Evolutionary conservation across 2,113 vertebrate genomes (phyloP).

Genomic region (Aegithalos caudatus): DNA sequence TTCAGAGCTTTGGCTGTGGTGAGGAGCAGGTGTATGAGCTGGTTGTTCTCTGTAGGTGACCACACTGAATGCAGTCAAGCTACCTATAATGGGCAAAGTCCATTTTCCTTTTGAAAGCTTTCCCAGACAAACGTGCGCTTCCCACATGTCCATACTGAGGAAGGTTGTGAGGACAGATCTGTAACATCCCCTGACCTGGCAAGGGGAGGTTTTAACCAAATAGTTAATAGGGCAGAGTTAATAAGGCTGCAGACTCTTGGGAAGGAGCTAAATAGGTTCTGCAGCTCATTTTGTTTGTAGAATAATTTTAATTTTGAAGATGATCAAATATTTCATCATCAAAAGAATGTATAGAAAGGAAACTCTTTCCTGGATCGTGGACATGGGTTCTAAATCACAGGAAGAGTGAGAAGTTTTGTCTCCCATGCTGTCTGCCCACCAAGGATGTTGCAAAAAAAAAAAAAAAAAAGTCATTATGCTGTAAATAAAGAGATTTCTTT

Average conservation of each 20-base stretch:
- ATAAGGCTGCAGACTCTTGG: neutral
- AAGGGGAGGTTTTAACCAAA: neutral
- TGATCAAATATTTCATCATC: neutral
- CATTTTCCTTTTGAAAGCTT: neutral
- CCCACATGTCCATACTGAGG: fast-evolving
- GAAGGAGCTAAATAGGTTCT: neutral
- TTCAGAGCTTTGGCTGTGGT: neutral
- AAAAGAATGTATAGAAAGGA: neutral
- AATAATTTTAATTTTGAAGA: neutral
- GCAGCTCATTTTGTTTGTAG: neutral
- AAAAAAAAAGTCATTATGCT: neutral
- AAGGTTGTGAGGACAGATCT: neutral
- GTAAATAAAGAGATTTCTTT: neutral
- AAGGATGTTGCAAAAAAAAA: neutral
- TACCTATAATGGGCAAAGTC: neutral
- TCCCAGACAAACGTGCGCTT: fast-evolving
- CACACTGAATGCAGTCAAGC: neutral
- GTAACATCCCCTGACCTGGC: fast-evolving
- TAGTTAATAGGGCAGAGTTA: neutral
- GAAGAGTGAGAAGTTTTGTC: neutral
- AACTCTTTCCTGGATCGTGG: neutral
- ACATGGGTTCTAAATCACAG: neutral
- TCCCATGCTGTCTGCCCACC: neutral
- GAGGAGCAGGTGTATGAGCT: neutral
- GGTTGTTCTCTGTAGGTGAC: neutral